These are phyloP conservation scores for Trachelipus rathkii DNA, from an alignment of 1,140 invertebrate species.

Conservation along the genomic window DNA sequence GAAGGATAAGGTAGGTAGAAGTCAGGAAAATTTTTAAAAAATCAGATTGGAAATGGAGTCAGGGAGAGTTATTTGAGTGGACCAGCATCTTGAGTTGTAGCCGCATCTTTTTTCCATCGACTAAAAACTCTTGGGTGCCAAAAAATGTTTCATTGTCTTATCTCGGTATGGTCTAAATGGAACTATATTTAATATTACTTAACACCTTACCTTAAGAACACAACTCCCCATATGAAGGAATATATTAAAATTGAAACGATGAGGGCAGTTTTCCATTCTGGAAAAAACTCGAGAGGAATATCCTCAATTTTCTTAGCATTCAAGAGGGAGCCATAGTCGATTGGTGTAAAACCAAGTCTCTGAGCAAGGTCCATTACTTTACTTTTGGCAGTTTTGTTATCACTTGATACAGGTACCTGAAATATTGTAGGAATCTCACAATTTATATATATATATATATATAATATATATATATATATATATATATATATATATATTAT, in stretches of 20 bases:
- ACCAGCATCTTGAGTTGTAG: too few relatives aligned
- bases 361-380: constrained; percentile 48
- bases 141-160: too few relatives aligned
- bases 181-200: too few relatives aligned
- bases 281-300: constrained; percentile 41
- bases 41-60: too few relatives aligned
- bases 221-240: constrained; percentile 4
- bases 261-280: constrained; percentile 34
- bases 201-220: background rate
- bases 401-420: constrained; percentile 6
- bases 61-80: too few relatives aligned
- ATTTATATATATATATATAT: background rate
- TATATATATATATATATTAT: constrained; percentile 22
- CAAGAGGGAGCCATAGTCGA: constrained; percentile 28
- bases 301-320: constrained; percentile 40
- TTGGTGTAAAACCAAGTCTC: background rate
- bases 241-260: constrained; percentile 19
- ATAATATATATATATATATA: constrained; percentile 21
- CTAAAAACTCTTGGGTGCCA: too few relatives aligned
- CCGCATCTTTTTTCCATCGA: too few relatives aligned
- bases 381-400: background rate
- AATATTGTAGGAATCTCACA: background rate
- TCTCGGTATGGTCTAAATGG: too few relatives aligned
- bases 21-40: too few relatives aligned
- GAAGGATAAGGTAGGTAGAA: too few relatives aligned